phyloP scores from a whole-genome alignment of 2,888 invertebrate species.

The Machimus atricapillus region DNA sequence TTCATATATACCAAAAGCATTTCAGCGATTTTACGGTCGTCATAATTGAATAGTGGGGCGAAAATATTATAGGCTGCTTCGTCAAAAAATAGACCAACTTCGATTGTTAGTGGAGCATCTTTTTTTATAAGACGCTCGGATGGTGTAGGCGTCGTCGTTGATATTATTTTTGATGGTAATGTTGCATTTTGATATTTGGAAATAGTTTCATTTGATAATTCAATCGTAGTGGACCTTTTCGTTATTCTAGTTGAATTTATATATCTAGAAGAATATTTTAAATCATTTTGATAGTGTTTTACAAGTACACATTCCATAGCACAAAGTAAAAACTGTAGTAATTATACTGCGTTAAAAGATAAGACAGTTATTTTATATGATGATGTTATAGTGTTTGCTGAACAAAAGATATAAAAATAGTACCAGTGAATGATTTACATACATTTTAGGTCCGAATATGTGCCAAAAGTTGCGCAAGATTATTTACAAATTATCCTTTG shows the following conservation, averaged over 20 bases:
- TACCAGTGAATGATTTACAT: not conserved
- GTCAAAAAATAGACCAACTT: slow-evolving; percentile 78
- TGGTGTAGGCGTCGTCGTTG: not conserved
- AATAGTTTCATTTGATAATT: not conserved
- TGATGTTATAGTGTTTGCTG: no score
- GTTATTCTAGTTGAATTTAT: not conserved
- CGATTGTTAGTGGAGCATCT: slow-evolving; percentile 66
- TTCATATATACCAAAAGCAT: slow-evolving; percentile 82
- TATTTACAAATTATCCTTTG: not conserved
- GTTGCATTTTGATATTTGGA: not conserved
- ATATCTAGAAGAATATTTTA: not conserved
- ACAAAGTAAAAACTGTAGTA: no score
- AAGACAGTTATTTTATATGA: no score
- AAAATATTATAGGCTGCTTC: slow-evolving; percentile 76
- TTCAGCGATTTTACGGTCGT: slow-evolving; percentile 72
- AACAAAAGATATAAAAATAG: not conserved
- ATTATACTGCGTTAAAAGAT: no score
- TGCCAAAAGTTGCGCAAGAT: not conserved
- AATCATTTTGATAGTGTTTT: not conserved
- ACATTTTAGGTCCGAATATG: not conserved
- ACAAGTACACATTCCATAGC: no score
- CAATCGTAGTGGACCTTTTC: not conserved
- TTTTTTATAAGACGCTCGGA: not conserved
- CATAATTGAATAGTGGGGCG: slow-evolving; percentile 71
- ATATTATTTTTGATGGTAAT: not conserved